Evolutionary conservation across 2,888 invertebrate genomes (phyloP), one percentile per base, ranked within the genome.

Genomic region (Brachyptera putata): DNA sequence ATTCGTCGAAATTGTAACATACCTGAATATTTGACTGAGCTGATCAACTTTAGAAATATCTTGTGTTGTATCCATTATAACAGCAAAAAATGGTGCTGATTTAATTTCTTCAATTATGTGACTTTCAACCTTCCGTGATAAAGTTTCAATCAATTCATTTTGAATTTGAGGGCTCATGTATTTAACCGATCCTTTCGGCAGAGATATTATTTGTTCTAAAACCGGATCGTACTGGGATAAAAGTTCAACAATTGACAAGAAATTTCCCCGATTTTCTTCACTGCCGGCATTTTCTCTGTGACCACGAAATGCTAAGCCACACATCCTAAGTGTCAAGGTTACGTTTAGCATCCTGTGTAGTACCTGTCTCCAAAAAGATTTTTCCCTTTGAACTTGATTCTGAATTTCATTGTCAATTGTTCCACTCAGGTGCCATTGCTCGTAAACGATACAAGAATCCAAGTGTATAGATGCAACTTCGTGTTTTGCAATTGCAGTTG

Each of bases 261-360:
- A 37, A 37, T 37, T 37, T 13, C 39, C 3, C 5, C 65, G 63
- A 62, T 61, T 56, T 58, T 63, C 62, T 62, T 61, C 60, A 37
- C 16, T 16, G 3, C 16, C 39, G 39, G 16, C 16, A 4, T 37
- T 13, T 13, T 37, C 39, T 37, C 39, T 3, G 13, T 37, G 39
- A 37, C 65, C 66, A 61, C 65, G 61, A 57, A 65, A 65, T 61
- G 63, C 62, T 57, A 66, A 13, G 3, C 3, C 3, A 3, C 3
- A 4, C 39, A 3, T 37, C 39, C 14, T 3, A n/a, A 37, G 16
- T 16, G 3, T 37, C 13, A 37, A 16, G 3, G 39, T 37, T 3
- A 37, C 13, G 3, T 37, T 3, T 14, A 37, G 13, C 3, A 37
- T 5, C 3, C 39, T 3, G 16, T 11, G 5, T n/a, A 37, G 39